These are phyloP conservation scores for Lochmaea capreae DNA, from an alignment of 2,888 invertebrate species.

Conservation along the genomic window DNA sequence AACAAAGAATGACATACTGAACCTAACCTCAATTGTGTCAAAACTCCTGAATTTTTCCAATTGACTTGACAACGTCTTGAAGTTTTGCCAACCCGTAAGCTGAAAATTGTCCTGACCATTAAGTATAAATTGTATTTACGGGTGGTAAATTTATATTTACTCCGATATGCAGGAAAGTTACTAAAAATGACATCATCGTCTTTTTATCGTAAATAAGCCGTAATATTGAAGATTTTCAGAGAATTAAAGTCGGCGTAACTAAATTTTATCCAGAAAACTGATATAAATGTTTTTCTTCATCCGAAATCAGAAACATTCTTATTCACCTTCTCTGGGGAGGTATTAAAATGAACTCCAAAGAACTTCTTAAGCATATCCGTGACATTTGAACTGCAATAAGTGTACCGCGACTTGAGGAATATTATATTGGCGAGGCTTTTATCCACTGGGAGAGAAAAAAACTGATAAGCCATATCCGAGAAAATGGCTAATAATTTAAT, in stretches of 20 bases:
- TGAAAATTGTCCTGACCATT: too few species aligned
- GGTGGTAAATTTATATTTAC: too few species aligned
- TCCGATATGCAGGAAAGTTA: too few species aligned
- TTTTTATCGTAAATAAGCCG: too few species aligned
- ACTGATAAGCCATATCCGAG: conserved; percentile 35
- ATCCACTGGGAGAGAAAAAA: conserved; percentile 26
- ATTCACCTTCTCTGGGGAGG: conserved; percentile 39
- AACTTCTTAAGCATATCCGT: conserved; percentile 39
- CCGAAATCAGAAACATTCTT: background rate
- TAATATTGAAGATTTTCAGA: background rate
- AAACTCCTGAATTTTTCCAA: too few species aligned
- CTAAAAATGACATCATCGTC: too few species aligned
- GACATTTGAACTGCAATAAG: conserved; percentile 41
- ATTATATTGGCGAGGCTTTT: conserved; percentile 33
- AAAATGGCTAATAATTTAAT: background rate
- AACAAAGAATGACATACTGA: too few species aligned
- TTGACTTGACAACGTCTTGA: too few species aligned
- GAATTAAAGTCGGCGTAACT: background rate
- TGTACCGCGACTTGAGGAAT: conserved; percentile 32
- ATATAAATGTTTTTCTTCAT: background rate
- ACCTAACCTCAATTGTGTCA: too few species aligned
- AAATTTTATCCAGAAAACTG: conserved; percentile 40
- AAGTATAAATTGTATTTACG: too few species aligned
- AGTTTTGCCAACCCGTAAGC: too few species aligned
- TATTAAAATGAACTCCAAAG: conserved; percentile 42